A percentile compares a stretch with the other conserved stretches of the same genome.
Evolutionary conservation across 2,113 vertebrate species (phyloP).

Genomic region (Microtus ochrogaster): DNA sequence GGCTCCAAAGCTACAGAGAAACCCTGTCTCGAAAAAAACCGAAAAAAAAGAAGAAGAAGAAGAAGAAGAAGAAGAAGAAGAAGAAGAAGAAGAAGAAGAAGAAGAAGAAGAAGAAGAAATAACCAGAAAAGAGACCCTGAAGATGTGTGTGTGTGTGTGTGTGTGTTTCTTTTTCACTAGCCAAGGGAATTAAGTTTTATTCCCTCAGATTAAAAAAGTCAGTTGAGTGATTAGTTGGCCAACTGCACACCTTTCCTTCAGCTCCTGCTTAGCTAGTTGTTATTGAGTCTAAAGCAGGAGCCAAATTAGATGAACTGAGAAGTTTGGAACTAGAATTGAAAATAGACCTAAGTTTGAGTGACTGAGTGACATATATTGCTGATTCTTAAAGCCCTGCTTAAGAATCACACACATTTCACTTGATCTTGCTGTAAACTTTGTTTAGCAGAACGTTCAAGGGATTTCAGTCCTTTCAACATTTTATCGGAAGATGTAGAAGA

Average conservation of each 20-base stretch:
- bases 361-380: neutral
- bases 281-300: neutral
- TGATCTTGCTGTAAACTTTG: neutral
- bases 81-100: too few species aligned
- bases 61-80: too few species aligned
- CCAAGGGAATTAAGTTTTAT: neutral
- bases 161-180: neutral
- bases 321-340: constrained; percentile 8
- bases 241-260: neutral
- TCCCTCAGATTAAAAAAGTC: neutral
- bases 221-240: neutral
- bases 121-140: neutral
- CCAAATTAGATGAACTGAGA: neutral
- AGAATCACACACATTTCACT: neutral
- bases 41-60: too few species aligned
- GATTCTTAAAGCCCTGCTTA: neutral
- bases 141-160: neutral
- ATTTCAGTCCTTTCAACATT: neutral
- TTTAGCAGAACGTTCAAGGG: neutral
- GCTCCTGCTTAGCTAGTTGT: neutral
- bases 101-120: neutral
- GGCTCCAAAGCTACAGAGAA: too few species aligned
- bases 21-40: too few species aligned
- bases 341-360: neutral
- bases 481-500: neutral